Conservation (phyloP, 2,888 invertebrate genomes). For the Antitype chi region DNA sequence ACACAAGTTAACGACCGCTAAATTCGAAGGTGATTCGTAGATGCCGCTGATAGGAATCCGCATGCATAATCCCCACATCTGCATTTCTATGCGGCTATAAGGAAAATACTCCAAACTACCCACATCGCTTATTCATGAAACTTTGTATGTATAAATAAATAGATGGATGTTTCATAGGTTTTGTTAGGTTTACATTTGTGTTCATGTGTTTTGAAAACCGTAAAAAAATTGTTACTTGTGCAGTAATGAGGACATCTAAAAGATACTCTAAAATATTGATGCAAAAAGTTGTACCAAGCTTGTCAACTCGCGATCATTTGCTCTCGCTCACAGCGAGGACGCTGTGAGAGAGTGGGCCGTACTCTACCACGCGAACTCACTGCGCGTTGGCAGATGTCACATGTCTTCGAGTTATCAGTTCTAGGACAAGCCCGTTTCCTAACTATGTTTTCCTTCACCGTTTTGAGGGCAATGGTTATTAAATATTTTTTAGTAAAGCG, state of each 20-base stretch:
- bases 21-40: slow-evolving; percentile 82
- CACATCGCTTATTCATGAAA: slow-evolving; percentile 60
- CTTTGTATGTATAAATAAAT: slow-evolving; percentile 42
- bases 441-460: no score
- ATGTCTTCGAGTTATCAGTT: no score
- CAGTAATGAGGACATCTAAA: not conserved
- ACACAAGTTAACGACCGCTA: slow-evolving; percentile 68
- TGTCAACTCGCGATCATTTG: no score
- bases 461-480: no score
- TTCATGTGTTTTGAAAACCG: slow-evolving; percentile 16
- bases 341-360: no score
- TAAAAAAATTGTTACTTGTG: not conserved
- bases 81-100: slow-evolving; percentile 46
- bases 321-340: no score
- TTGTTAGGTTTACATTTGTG: not conserved
- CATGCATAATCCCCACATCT: slow-evolving; percentile 71
- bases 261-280: not conserved
- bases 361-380: no score
- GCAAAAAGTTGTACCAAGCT: not conserved
- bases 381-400: no score
- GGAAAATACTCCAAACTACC: slow-evolving; percentile 57
- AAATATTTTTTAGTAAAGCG: no score
- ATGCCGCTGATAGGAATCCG: slow-evolving; percentile 69
- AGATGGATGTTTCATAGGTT: slow-evolving; percentile 24
- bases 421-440: no score